These are phyloP conservation scores for Platycnemis pennipes DNA, from an alignment of 2,888 invertebrate genomes.

Conservation along the genomic window DNA sequence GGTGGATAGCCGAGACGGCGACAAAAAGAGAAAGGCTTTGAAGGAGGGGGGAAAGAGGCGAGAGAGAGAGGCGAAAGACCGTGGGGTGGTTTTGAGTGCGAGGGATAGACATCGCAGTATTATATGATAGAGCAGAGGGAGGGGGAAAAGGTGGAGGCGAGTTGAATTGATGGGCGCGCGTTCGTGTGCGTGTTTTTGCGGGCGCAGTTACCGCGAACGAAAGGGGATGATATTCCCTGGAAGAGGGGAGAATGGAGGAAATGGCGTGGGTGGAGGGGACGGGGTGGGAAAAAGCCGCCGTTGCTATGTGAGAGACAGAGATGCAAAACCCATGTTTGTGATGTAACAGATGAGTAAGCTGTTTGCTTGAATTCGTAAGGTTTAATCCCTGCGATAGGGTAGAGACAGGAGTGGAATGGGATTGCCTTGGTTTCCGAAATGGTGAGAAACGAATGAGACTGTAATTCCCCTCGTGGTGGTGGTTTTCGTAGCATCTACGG, in stretches of 20 bases:
- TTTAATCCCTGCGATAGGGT: not conserved
- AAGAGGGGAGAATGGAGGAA: not conserved
- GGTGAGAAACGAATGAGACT: not conserved
- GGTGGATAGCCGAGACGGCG: not conserved
- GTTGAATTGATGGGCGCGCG: not conserved
- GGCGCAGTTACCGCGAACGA: not conserved
- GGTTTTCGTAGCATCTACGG: not conserved
- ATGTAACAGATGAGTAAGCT: conserved; percentile 28
- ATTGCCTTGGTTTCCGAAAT: not conserved
- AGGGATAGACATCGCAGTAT: too few species aligned
- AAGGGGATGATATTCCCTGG: not conserved
- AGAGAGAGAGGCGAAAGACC: not conserved
- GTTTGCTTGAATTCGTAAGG: not conserved
- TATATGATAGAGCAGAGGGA: too few species aligned
- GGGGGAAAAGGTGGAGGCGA: not conserved
- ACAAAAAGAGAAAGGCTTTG: not conserved
- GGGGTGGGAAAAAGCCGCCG: not conserved
- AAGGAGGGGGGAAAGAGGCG: not conserved
- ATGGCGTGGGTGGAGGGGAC: not conserved
- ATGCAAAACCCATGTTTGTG: conserved; percentile 26
- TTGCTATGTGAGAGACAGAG: not conserved
- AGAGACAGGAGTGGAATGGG: not conserved
- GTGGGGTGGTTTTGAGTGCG: not conserved
- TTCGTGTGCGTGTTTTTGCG: not conserved
- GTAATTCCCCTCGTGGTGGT: not conserved